Percentiles rank a stretch among this genome's conserved stretches.
Conservation (phyloP, 2,888 invertebrate genomes). For the Aspidiotus rigidus region DNA sequence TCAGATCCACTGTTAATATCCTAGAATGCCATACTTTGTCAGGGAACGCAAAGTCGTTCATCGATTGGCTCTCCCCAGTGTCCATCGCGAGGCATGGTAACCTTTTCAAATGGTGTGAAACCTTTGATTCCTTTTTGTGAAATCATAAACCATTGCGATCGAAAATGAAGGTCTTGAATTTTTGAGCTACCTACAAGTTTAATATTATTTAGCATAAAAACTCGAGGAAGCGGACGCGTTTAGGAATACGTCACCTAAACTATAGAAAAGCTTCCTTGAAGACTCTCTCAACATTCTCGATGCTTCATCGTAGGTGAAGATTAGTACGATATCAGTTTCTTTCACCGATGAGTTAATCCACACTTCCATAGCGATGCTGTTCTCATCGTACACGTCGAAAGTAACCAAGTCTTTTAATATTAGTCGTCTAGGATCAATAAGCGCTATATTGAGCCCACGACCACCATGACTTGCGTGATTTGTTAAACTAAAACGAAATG, state of each 20-base stretch:
- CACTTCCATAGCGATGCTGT: constrained; percentile 41
- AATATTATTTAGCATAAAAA: neutral
- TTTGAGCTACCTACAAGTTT: constrained; percentile 43
- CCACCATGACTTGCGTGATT: constrained; percentile 43
- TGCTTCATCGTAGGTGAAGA: constrained; percentile 50
- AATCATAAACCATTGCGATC: constrained; percentile 49
- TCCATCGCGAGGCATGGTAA: constrained; percentile 40
- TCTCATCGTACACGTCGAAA: constrained; percentile 48
- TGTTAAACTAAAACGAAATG: constrained; percentile 38
- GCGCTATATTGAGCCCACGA: constrained; percentile 48
- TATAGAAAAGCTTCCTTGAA: constrained; percentile 46
- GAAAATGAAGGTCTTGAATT: constrained; percentile 49
- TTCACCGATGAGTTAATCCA: constrained; percentile 40
- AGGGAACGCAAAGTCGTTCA: constrained; percentile 46
- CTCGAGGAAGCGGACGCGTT: neutral
- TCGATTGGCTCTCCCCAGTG: constrained; percentile 42
- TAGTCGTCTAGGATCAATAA: constrained; percentile 45
- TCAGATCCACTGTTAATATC: no score
- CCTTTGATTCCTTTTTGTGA: constrained; percentile 48
- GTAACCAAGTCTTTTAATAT: constrained; percentile 45
- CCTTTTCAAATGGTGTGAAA: constrained; percentile 47
- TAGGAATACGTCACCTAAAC: constrained; percentile 42
- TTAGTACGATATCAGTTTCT: constrained; percentile 46
- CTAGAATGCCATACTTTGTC: constrained; percentile 39
- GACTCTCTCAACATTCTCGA: constrained; percentile 47